Percentiles rank a stretch among this genome's conserved stretches.
Evolutionary conservation across 2,113 vertebrate genomes (phyloP).

Genomic region (Peromyscus leucopus): DNA sequence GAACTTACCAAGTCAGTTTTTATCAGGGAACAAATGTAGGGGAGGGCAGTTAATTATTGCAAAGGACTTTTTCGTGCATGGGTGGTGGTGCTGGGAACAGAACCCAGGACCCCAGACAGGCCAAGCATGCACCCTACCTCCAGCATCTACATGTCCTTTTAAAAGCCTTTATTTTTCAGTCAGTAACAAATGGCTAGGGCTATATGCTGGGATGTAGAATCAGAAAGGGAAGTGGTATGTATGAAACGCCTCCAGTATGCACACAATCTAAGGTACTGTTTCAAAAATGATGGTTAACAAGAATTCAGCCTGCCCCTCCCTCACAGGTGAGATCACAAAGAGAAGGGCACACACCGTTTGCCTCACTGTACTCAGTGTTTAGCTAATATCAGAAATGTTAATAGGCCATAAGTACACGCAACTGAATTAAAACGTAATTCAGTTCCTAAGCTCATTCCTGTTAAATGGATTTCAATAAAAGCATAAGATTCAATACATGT

Average conservation of each 20-base stretch:
- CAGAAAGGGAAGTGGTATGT: background rate
- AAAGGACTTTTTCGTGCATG: background rate
- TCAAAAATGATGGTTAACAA: background rate
- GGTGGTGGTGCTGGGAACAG: background rate
- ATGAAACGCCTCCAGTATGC: background rate
- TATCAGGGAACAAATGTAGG: background rate
- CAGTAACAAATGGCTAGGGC: background rate
- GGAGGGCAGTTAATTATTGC: background rate
- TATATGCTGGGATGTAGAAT: background rate
- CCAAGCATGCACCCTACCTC: background rate
- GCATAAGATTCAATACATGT: background rate
- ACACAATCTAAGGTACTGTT: background rate
- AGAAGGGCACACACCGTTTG: background rate
- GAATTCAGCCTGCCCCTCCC: background rate
- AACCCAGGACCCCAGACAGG: too few relatives aligned
- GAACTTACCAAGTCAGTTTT: background rate
- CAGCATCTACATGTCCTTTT: background rate
- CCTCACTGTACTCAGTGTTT: background rate
- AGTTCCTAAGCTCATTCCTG: background rate
- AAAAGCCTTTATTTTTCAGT: background rate
- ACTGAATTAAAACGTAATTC: background rate
- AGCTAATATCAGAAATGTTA: background rate
- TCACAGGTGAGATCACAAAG: too few relatives aligned
- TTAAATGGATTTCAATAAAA: background rate
- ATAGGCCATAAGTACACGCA: background rate